Conservation (phyloP, 2,113 vertebrate species). For the Cynopterus brachyotis region DNA sequence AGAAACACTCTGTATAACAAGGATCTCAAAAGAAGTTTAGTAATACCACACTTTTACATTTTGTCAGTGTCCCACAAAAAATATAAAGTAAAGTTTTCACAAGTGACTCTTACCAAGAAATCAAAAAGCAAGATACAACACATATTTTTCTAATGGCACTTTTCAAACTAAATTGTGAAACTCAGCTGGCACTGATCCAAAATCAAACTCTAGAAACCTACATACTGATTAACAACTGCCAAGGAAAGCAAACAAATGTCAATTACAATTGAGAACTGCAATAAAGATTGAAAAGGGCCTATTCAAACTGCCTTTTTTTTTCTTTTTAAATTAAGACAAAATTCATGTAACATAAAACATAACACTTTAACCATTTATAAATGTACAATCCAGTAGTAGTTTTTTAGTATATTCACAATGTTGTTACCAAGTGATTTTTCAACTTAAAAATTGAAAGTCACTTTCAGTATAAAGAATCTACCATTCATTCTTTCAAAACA, state of each 20-base stretch:
- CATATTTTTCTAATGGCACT: conserved; percentile 1
- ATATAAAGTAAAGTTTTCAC: conserved; percentile 3
- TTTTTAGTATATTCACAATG: background rate
- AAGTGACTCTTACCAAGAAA: background rate
- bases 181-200: background rate
- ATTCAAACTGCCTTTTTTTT: background rate
- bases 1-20: background rate
- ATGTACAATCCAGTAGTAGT: background rate
- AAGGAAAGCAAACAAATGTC: background rate
- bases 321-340: background rate
- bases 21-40: background rate
- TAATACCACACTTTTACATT: background rate
- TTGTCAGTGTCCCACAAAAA: conserved; percentile 14
- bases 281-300: background rate
- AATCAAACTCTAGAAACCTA: conserved; percentile 9
- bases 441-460: background rate
- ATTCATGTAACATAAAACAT: background rate
- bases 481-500: conserved; percentile 17
- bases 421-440: background rate
- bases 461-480: background rate
- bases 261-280: conserved; percentile 21
- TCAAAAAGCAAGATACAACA: background rate
- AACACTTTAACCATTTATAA: background rate
- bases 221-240: background rate
- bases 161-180: conserved; percentile 34